phyloP scores from a whole-genome alignment of 2,113 vertebrate species.

The Catagonus wagneri region DNA sequence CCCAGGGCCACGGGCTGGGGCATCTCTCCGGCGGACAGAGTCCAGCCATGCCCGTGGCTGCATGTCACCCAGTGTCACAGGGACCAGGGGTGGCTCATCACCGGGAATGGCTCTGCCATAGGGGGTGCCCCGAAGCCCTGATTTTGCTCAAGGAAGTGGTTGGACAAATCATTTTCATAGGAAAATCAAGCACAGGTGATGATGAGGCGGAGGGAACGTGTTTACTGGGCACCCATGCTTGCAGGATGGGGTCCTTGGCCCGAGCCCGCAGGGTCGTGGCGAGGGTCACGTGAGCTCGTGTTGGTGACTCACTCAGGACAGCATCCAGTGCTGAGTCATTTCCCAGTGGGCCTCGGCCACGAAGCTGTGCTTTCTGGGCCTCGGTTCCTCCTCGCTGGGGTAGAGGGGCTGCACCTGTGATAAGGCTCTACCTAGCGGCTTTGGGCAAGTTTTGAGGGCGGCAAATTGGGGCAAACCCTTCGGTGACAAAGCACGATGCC shows the following conservation, averaged over 20 bases:
- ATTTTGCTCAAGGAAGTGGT: not conserved
- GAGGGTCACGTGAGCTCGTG: fast-evolving
- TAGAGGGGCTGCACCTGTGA: not conserved
- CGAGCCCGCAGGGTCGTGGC: fast-evolving
- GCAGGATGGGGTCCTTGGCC: fast-evolving
- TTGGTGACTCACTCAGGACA: fast-evolving
- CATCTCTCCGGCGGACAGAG: not conserved
- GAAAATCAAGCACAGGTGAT: not conserved
- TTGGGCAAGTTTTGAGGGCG: not conserved
- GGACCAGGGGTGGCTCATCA: not conserved
- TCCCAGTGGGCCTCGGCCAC: not conserved
- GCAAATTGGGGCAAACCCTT: not conserved
- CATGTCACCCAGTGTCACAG: not conserved
- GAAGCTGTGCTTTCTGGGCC: fast-evolving
- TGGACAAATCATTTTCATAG: not conserved
- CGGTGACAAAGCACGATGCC: not conserved
- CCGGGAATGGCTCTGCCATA: not conserved
- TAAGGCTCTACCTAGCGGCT: not conserved
- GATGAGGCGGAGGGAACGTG: fast-evolving
- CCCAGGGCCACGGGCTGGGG: not conserved
- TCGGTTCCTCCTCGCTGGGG: not conserved
- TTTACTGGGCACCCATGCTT: fast-evolving
- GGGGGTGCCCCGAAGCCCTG: not conserved
- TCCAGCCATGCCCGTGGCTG: not conserved
- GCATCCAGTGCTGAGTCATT: fast-evolving